Conservation (phyloP, 2,888 invertebrate species). For the Cantharis nigra region DNA sequence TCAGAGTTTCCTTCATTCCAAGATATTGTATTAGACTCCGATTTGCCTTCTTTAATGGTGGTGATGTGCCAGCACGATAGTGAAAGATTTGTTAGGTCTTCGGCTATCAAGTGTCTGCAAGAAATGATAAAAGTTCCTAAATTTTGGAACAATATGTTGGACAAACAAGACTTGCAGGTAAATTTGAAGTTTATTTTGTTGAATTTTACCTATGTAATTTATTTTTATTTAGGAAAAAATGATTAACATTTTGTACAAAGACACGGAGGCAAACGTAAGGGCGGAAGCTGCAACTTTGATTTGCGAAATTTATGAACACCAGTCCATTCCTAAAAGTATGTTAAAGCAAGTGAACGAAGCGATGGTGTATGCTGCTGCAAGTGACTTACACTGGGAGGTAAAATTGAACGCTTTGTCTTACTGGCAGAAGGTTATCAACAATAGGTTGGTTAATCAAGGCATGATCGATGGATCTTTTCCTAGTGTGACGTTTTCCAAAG, state of each 20-base stretch:
- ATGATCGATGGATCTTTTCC: conserved; percentile 83
- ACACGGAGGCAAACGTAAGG: conserved; percentile 78
- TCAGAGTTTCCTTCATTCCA: conserved; percentile 80
- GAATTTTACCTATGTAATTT: neutral
- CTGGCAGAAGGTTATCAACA: conserved; percentile 71
- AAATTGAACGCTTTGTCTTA: conserved; percentile 72
- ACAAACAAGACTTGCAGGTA: conserved; percentile 67
- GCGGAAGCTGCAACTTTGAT: conserved; percentile 72
- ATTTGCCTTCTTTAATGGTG: conserved; percentile 67
- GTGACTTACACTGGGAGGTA: conserved; percentile 84
- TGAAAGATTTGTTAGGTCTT: conserved; percentile 76
- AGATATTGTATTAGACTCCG: conserved; percentile 67
- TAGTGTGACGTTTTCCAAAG: conserved; percentile 77
- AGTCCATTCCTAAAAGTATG: conserved; percentile 62
- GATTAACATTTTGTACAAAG: conserved; percentile 64
- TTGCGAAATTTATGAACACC: conserved; percentile 67
- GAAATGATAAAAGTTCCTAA: conserved; percentile 67
- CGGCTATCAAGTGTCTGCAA: conserved; percentile 73
- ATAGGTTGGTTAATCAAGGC: conserved; percentile 73
- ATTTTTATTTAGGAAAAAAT: conserved; percentile 54
- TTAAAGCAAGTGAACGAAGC: conserved; percentile 64
- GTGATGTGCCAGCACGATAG: conserved; percentile 70
- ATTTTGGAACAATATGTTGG: conserved; percentile 69
- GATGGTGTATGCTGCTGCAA: conserved; percentile 68
- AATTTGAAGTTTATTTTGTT: conserved; percentile 33